Conservation (phyloP, 1,140 invertebrate species). For the Ceratitis capitata region DNA sequence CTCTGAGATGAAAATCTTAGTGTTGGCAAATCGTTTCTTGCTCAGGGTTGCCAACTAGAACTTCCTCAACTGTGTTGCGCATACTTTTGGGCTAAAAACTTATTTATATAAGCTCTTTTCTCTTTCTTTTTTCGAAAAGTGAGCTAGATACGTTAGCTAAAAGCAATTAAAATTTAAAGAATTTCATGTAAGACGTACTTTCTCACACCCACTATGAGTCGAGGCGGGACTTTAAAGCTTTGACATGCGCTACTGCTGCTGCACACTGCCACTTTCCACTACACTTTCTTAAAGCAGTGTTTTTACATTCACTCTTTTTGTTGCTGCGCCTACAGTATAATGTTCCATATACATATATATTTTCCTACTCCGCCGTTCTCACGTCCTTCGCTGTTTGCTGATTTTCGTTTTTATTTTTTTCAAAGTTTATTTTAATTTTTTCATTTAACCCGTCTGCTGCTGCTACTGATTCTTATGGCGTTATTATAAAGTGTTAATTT, state of each 20-base stretch:
- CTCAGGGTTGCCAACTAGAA: no score
- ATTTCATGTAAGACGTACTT: not conserved
- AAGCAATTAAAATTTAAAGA: constrained; percentile 31
- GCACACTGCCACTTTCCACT: not conserved
- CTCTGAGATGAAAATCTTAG: no score
- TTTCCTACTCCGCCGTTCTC: not conserved
- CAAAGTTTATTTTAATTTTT: not conserved
- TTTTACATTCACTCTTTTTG: not conserved
- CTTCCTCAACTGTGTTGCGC: no score
- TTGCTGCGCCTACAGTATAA: not conserved
- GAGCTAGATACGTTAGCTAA: not conserved
- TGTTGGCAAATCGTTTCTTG: no score
- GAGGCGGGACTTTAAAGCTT: not conserved
- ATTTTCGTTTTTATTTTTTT: no score
- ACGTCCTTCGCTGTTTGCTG: not conserved
- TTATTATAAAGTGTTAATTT: constrained; percentile 35
- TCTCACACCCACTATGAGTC: not conserved
- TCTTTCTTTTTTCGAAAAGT: no score
- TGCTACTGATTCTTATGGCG: constrained; percentile 3
- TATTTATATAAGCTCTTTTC: no score
- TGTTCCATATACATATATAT: not conserved
- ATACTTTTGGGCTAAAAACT: no score
- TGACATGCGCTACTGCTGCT: no score
- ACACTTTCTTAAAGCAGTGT: constrained; percentile 11
- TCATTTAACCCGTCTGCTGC: not conserved